Percentiles rank a stretch among this genome's conserved stretches.
Evolutionary conservation across 2,113 vertebrate genomes (phyloP).

Genomic region (Brachyhypopomus gauderio): DNA sequence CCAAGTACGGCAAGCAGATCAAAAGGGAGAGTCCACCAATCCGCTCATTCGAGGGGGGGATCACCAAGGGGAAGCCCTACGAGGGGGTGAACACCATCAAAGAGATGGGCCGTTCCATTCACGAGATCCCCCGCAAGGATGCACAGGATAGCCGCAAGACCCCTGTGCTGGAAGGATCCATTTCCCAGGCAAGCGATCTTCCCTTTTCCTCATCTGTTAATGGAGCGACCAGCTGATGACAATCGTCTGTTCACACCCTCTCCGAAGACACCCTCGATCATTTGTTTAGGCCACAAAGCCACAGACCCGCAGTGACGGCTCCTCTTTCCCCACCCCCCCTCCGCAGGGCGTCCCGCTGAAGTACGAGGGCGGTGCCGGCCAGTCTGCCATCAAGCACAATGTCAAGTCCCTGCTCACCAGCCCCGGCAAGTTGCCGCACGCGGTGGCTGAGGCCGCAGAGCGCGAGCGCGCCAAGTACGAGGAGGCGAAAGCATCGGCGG

Average conservation of each 20-base stretch:
- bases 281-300: not conserved
- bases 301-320: not conserved
- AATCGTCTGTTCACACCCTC: too few species aligned
- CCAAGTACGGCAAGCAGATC: conserved; percentile 94
- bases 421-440: conserved; percentile 84
- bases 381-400: conserved; percentile 95
- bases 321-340: conserved; percentile 27
- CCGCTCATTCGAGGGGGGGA: conserved; percentile 91
- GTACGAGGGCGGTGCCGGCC: conserved; percentile 79
- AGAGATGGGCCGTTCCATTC: conserved; percentile 96
- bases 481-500: conserved; percentile 83
- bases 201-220: not conserved
- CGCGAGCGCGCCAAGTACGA: conserved; percentile 90
- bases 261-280: not conserved
- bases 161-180: conserved; percentile 89
- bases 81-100: conserved; percentile 96
- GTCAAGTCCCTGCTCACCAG: conserved; percentile 97
- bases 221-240: not conserved
- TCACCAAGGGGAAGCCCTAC: conserved; percentile 93
- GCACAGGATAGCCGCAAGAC: conserved; percentile 87
- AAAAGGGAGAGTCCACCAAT: conserved; percentile 94
- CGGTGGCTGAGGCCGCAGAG: conserved; percentile 82
- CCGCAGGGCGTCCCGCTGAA: conserved; percentile 88
- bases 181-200: conserved; percentile 83
- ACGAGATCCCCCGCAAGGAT: conserved; percentile 94